Base-by-base conservation (phyloP, 2,113 vertebrate genomes). In the Mobula birostris region DNA sequence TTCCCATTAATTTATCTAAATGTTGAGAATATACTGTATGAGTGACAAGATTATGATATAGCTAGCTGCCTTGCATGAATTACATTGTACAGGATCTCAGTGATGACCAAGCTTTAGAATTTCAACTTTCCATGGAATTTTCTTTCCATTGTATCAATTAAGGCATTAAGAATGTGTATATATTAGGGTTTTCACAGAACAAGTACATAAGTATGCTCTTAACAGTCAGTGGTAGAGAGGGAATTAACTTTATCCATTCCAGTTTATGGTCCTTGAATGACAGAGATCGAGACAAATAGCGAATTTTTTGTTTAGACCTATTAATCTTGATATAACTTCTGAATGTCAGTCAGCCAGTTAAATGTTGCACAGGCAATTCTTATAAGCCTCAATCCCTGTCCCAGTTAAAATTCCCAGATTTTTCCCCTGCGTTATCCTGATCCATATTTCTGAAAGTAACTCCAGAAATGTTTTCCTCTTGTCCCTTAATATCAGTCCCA, bases 321-420 rank as follows among this genome's bases (percentile, higher is more conserved):
- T 90, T 90, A 90, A 32, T 66, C 61, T 90, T 90, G 61, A 12
- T 63, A 17, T 66, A 90, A 63, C 66, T 90, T 90, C 85, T 90
- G 85, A n/a, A 90, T 36, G 61, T 87, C 11, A 11, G 48, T n/a
- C 61, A 90, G 29, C 12, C 58, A 66, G n/a, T 63, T 90, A 66
- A 90, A 90, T 63, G 32, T 90, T 66, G 61, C 40, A 36, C 63
- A 66, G 32, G 15, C 63, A 90, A 29, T 90, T n/a, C 29, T 63
- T 66, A 14, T 90, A 63, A 19, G 21, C 9, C 56, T n/a, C 61
- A 90, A 32, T 66, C 58, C 58, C 29, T 90, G 58, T 6, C 29
- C n/a, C 63, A 32, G 85, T 66, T 90, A 32, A 88, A 88, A 90
- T 63, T 2, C 5, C 15, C n/a, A 21, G 17, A n/a, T 14, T 63